Evolutionary conservation across 2,888 invertebrate genomes (phyloP).

Genomic region (Xanthorhoe spadicearia): DNA sequence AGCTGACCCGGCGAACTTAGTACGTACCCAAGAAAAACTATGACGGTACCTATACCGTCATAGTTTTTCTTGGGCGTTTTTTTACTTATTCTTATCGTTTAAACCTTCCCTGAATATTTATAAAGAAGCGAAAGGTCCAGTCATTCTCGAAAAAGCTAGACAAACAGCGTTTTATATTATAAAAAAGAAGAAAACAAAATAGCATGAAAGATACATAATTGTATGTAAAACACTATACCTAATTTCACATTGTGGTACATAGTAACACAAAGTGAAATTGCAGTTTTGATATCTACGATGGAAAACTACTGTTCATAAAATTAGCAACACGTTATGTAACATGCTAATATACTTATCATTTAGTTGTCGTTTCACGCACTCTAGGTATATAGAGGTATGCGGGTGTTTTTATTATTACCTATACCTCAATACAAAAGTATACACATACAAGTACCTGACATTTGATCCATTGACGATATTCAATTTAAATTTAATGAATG

Average conservation of each 20-base stretch:
- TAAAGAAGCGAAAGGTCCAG: too few relatives aligned
- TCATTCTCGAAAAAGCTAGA: too few relatives aligned
- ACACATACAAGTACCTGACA: conserved; percentile 40
- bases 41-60: too few relatives aligned
- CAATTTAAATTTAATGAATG: conserved; percentile 45
- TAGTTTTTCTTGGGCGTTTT: too few relatives aligned
- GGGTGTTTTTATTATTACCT: conserved; percentile 41
- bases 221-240: background rate
- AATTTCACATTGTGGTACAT: conserved; percentile 6
- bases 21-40: too few relatives aligned
- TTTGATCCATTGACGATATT: conserved; percentile 42
- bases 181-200: too few relatives aligned
- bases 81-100: too few relatives aligned
- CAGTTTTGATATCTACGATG: conserved; percentile 16
- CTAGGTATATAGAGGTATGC: conserved; percentile 23
- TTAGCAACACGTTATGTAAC: conserved; percentile 14
- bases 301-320: conserved; percentile 26
- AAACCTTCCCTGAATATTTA: too few relatives aligned
- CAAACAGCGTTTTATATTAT: too few relatives aligned
- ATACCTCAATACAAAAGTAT: conserved; percentile 42
- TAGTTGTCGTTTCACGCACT: conserved; percentile 14
- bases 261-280: conserved; percentile 14
- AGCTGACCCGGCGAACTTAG: too few relatives aligned
- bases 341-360: conserved; percentile 29
- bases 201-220: too few relatives aligned